A percentile compares a stretch with the other conserved stretches of the same genome.
Evolutionary conservation across 2,888 invertebrate genomes (phyloP).

Genomic region (Adela reaumurella): DNA sequence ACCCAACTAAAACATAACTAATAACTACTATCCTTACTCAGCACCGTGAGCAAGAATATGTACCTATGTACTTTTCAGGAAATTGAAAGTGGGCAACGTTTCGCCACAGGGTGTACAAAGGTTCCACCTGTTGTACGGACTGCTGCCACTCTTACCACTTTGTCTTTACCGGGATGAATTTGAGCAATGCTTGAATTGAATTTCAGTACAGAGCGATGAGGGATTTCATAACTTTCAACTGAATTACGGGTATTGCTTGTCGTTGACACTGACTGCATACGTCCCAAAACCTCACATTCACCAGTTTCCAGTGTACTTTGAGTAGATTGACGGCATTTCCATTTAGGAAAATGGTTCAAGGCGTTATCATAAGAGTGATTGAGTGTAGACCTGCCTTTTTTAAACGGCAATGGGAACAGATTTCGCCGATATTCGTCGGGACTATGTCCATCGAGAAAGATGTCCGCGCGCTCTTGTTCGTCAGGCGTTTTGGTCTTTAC

Average conservation of each 20-base stretch:
- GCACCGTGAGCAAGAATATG: too few relatives aligned
- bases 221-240: constrained; percentile 2
- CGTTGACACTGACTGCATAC: constrained; percentile 9
- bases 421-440: background rate
- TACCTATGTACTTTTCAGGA: too few relatives aligned
- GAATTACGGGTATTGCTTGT: background rate
- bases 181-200: too few relatives aligned
- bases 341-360: background rate
- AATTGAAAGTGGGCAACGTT: too few relatives aligned
- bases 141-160: too few relatives aligned
- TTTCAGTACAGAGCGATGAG: constrained; percentile 13
- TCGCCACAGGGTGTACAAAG: too few relatives aligned
- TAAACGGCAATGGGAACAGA: background rate
- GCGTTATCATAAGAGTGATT: background rate
- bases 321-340: background rate
- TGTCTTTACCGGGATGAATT: too few relatives aligned
- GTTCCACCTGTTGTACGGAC: too few relatives aligned
- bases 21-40: too few relatives aligned
- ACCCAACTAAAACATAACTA: too few relatives aligned
- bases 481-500: background rate
- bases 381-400: background rate
- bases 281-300: constrained; percentile 12
- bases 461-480: background rate
- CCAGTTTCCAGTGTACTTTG: background rate
- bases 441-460: background rate